Percentiles rank a stretch among this genome's conserved stretches.
phyloP scores from a whole-genome alignment of 2,797 vertebrate species.

The Masticophis lateralis region DNA sequence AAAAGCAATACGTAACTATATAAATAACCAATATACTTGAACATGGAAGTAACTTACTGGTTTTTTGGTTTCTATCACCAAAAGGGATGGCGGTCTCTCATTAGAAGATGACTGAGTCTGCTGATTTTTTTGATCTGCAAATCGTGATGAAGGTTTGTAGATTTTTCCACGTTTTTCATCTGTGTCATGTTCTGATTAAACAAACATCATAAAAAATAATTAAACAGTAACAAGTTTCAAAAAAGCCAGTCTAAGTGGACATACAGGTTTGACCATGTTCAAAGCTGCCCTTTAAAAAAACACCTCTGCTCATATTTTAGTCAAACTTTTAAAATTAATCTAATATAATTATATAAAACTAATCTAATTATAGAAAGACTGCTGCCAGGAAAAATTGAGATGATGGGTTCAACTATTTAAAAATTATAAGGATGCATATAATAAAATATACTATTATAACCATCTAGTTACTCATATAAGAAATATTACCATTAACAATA shows the following conservation, averaged over 20 bases:
- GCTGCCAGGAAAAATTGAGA: neutral
- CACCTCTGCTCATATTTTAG: neutral
- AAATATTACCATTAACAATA: neutral
- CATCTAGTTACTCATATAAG: neutral
- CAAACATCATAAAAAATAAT: slow-evolving; percentile 34
- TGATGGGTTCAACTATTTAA: neutral
- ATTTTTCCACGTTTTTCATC: slow-evolving; percentile 96
- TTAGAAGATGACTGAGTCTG: slow-evolving; percentile 71
- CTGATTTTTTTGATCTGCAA: slow-evolving; percentile 83
- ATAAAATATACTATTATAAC: neutral
- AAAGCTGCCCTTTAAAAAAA: neutral
- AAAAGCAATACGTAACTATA: neutral
- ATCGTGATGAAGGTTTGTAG: slow-evolving; percentile 94
- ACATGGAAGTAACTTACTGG: slow-evolving; percentile 78
- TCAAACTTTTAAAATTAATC: neutral
- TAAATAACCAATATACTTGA: neutral
- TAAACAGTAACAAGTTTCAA: slow-evolving; percentile 24
- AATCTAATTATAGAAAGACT: neutral
- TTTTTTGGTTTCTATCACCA: slow-evolving; percentile 87
- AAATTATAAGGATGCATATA: neutral
- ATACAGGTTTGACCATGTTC: neutral
- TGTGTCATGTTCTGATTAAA: slow-evolving; percentile 85
- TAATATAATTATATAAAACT: neutral
- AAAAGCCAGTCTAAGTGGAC: neutral
- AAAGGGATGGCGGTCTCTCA: slow-evolving; percentile 89